Percentiles rank a stretch among this genome's conserved stretches.
phyloP scores from a whole-genome alignment of 1,140 invertebrate species.

The Drosophila paulistorum region DNA sequence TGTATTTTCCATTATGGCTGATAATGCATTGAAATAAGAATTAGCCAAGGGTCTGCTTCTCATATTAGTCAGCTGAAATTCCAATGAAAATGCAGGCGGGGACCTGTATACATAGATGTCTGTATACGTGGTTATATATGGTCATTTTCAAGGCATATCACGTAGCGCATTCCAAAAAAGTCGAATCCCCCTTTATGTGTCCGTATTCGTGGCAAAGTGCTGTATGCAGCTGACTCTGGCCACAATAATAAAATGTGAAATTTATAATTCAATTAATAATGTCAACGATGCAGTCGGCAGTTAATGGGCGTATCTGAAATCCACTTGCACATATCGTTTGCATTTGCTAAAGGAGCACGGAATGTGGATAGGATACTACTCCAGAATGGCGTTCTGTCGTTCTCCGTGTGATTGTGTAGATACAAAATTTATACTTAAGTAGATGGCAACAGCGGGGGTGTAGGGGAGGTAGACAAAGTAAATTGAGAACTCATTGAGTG shows the following conservation, averaged over 20 bases:
- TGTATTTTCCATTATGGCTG: slow-evolving; percentile 22
- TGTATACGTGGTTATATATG: neutral
- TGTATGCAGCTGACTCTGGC: slow-evolving; percentile 19
- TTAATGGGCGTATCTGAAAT: slow-evolving; percentile 34
- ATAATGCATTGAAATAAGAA: slow-evolving; percentile 59
- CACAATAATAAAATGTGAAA: slow-evolving; percentile 76
- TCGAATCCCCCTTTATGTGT: neutral
- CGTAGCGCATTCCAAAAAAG: slow-evolving; percentile 41
- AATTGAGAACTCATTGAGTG: slow-evolving; percentile 79
- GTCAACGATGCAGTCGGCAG: slow-evolving; percentile 45
- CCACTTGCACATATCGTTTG: slow-evolving; percentile 20
- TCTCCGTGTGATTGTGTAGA: slow-evolving; percentile 31
- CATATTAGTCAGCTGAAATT: slow-evolving; percentile 65
- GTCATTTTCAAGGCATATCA: slow-evolving; percentile 60
- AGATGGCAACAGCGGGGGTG: neutral
- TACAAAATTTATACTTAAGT: slow-evolving; percentile 58
- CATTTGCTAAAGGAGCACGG: slow-evolving; percentile 17
- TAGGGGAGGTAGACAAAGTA: slow-evolving; percentile 44
- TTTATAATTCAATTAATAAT: slow-evolving; percentile 83
- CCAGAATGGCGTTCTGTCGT: neutral
- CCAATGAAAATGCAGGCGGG: slow-evolving; percentile 43
- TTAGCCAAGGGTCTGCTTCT: slow-evolving; percentile 57
- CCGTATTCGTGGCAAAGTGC: neutral
- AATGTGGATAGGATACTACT: neutral
- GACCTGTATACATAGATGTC: neutral